Evolutionary conservation across 2,888 invertebrate genomes (phyloP), one percentile per base, ranked within the genome.

Genomic region (Anoplius nigerrimus): DNA sequence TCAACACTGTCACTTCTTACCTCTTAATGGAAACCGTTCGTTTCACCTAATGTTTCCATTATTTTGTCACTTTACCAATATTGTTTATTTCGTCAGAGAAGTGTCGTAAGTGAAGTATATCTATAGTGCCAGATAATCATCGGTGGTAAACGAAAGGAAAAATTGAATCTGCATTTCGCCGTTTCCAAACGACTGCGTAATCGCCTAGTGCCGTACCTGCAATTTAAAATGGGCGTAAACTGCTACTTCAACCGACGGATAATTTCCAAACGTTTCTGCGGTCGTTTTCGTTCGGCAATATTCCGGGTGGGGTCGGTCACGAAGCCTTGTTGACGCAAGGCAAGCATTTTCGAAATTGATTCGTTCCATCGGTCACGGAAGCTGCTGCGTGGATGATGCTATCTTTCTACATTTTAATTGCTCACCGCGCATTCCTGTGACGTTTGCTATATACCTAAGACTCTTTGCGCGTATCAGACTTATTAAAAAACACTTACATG

Each of bases 221-320:
- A 85, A 85, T 85, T 85, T 85, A 78, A 83, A 74, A 85, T 84
- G 84, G 81, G 81, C 83, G 83, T 81, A 79, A 79, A 79, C 79
- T 73, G 80, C 78, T 81, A 78, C 78, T 76, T 74, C 71, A 59
- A 71, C 52, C 69, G 71, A 21, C 70, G 76, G 72, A 83, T 79
- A 80, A 81, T 79, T 79, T 80, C 71, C 78, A 75, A 82, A 75
- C 80, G 75, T 71, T 79, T 83, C 81, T 79, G 84, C 82, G 84
- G 84, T 84, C 74, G 81, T 83, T 82, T 75, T 69, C 78, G 79
- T 84, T 84, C 82, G 84, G 83, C 82, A 83, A 86, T 82, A 79
- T 83, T 74, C 81, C 82, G 82, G 83, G 84, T 84, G 82, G 85
- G 78, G 81, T 84, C 83, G 79, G 82, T 86, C 86, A 87, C 86